phyloP scores from a whole-genome alignment of 2,113 vertebrate species.

The Paratilapia polleni region DNA sequence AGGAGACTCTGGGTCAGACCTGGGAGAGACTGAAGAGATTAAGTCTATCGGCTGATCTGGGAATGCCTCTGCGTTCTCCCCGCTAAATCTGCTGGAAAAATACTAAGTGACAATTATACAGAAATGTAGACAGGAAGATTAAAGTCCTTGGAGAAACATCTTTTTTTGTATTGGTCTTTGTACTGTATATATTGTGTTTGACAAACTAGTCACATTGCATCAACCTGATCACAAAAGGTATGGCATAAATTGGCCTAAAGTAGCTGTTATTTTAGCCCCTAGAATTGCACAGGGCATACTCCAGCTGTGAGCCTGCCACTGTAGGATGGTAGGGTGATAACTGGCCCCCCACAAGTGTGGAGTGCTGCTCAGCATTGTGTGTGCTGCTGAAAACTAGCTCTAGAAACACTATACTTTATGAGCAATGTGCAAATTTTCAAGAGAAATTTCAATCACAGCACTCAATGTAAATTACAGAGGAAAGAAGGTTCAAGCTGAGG shows the following conservation, averaged over 20 bases:
- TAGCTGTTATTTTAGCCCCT: background rate
- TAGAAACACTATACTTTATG: background rate
- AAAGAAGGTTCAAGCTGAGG: background rate
- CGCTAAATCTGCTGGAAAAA: background rate
- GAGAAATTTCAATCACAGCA: background rate
- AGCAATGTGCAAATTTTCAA: conserved; percentile 9
- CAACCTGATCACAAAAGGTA: background rate
- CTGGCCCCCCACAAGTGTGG: background rate
- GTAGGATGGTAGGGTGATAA: background rate
- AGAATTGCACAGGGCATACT: background rate
- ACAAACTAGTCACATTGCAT: background rate
- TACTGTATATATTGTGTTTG: no score
- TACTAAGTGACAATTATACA: background rate
- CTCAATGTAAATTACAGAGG: background rate
- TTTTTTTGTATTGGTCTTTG: no score
- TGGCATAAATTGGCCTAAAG: background rate
- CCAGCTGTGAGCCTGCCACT: background rate
- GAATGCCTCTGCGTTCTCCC: background rate
- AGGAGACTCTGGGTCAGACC: background rate
- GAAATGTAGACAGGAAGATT: background rate
- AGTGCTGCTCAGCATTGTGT: no score
- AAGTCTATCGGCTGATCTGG: background rate
- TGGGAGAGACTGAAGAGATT: background rate
- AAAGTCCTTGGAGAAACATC: background rate
- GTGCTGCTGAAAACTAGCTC: background rate